These are phyloP conservation scores for Drosophila lacteicornis DNA, from an alignment of 1,140 invertebrate species.

Conservation along the genomic window DNA sequence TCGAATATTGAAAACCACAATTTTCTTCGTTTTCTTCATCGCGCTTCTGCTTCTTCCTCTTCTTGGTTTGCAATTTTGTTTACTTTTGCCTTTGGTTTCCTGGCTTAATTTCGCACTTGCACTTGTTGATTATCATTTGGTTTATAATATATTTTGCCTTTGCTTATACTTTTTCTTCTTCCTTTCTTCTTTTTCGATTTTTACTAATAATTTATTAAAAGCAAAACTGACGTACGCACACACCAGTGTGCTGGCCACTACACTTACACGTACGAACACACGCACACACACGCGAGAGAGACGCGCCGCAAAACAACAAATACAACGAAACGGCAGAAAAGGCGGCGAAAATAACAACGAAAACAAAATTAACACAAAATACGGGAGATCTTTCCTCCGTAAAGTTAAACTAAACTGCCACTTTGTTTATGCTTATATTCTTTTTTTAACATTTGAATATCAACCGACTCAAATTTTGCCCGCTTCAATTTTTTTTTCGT, in stretches of 20 bases:
- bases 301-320: conserved; percentile 42
- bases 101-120: conserved; percentile 39
- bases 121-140: conserved; percentile 44
- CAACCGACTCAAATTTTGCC: not conserved
- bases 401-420: conserved; percentile 12
- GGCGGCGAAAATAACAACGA: conserved; percentile 29
- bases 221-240: conserved; percentile 40
- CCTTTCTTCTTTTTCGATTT: conserved; percentile 39
- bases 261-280: conserved; percentile 23
- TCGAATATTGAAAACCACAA: conserved; percentile 19
- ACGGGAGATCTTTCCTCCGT: conserved; percentile 1
- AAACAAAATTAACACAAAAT: conserved; percentile 16
- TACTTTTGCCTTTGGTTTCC: conserved; percentile 24
- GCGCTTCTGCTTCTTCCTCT: conserved; percentile 30
- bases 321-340: conserved; percentile 26
- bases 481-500: not conserved
- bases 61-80: conserved; percentile 25
- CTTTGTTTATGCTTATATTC: conserved; percentile 5
- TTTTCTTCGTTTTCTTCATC: conserved; percentile 14
- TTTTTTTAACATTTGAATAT: not conserved
- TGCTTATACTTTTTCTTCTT: conserved; percentile 39
- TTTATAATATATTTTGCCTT: conserved; percentile 7
- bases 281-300: conserved; percentile 1
- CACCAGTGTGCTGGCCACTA: conserved; percentile 9
- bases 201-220: conserved; percentile 68